phyloP scores from a whole-genome alignment of 1,140 invertebrate genomes.

The Halotydeus destructor region DNA sequence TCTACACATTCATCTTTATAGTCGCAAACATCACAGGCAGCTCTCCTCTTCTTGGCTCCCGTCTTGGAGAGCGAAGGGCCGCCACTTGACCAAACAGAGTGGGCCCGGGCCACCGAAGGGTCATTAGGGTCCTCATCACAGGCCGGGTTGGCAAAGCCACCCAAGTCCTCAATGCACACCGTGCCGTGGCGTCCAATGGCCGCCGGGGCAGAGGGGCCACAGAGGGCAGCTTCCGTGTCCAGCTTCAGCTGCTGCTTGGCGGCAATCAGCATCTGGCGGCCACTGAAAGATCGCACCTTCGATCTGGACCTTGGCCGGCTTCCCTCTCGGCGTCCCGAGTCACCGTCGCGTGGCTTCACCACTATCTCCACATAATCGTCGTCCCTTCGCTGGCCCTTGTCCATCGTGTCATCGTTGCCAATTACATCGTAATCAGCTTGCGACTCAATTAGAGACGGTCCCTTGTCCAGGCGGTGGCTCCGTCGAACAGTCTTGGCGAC shows the following conservation, averaged over 20 bases:
- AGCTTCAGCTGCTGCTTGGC: background rate
- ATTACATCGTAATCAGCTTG: too few relatives aligned
- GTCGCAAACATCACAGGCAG: background rate
- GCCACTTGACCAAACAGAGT: too few relatives aligned
- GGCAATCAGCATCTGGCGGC: background rate
- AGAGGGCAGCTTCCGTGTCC: background rate
- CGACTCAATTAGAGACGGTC: too few relatives aligned
- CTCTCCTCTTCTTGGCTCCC: too few relatives aligned
- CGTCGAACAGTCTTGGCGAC: too few relatives aligned
- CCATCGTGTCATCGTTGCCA: too few relatives aligned
- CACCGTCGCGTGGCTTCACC: background rate
- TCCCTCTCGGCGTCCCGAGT: background rate
- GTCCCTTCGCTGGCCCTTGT: too few relatives aligned
- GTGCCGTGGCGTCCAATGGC: background rate
- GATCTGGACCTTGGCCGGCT: background rate
- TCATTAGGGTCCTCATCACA: background rate
- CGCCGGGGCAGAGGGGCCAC: background rate
- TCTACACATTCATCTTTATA: background rate
- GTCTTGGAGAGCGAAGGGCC: too few relatives aligned
- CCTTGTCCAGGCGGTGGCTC: too few relatives aligned
- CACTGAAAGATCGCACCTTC: background rate
- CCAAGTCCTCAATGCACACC: constrained; percentile 1
- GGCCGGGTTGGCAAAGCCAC: background rate
- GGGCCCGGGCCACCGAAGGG: background rate
- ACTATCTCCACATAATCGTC: too few relatives aligned